phyloP scores from a whole-genome alignment of 2,888 invertebrate genomes.

The Melitaea athalia region DNA sequence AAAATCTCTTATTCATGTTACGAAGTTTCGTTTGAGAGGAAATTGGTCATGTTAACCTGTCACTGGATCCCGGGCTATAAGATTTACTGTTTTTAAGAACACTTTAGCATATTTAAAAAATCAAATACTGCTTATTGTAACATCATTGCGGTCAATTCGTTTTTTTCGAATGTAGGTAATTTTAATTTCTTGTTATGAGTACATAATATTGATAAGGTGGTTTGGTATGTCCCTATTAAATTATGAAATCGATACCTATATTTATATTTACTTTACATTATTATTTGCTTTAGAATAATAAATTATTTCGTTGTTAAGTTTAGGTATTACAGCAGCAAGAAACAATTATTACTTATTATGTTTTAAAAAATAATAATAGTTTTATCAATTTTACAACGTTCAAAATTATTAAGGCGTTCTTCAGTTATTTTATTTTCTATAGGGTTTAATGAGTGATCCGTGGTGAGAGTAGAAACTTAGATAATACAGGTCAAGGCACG shows the following conservation, averaged over 20 bases:
- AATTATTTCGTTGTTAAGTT: neutral
- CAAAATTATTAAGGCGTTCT: neutral
- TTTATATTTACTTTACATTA: neutral
- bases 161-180: too few species aligned
- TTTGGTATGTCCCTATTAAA: too few species aligned
- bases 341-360: neutral
- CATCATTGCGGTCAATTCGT: too few species aligned
- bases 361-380: neutral
- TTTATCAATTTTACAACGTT: neutral
- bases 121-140: too few species aligned
- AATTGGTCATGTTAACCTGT: too few species aligned
- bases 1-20: too few species aligned
- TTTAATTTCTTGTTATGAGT: too few species aligned
- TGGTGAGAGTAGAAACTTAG: slow-evolving; percentile 19
- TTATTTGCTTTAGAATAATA: neutral
- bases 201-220: too few species aligned
- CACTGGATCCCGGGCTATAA: too few species aligned
- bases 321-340: neutral
- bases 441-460: neutral
- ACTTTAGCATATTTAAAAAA: too few species aligned
- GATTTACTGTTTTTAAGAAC: neutral
- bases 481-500: slow-evolving; percentile 29
- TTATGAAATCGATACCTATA: too few species aligned
- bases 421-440: neutral
- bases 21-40: too few species aligned